Base-by-base conservation (phyloP, 2,888 invertebrate genomes). In the Drosophila setosimentum region DNA sequence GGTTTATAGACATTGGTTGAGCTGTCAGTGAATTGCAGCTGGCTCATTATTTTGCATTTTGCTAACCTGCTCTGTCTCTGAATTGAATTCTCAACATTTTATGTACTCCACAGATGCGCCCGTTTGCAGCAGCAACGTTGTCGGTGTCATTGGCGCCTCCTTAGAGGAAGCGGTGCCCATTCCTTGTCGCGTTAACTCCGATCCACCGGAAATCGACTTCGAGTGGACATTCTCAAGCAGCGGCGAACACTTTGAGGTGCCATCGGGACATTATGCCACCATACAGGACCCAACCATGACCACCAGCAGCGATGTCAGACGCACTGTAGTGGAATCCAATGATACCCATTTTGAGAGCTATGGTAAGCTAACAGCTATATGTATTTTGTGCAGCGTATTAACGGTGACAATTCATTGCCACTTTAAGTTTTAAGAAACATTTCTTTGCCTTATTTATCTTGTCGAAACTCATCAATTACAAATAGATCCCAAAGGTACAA, bases 201-300 rank as follows among this genome's bases (percentile, higher is more conserved):
- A 97, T 93, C 98, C 98, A 0, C 95, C 95, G 72, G 96, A 97
- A 89, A 97, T 98, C 79, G 96, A 95, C 66, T 98, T 98, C 93
- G 95, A 96, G 86, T 98, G 98, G 98, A 97, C 97, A 91, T 97
- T 98, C 93, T 98, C 97, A 92, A 97, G 97, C 92, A 97, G 97
- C 86, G 97, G 97, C 18, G 97, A 97, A 91, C 96, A 96, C 91
- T 95, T 97, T 79, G 97, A 97, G 87, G 96, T 97, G 1, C 95
- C 96, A 5, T 96, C 97, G 4, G 95, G 93, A 27, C 93, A 93
- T 81, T 93, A 93, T 90, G 93, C 95, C n/a, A 94, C 95, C 75
- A 94, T 94, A 86, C 94, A 94, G 86, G 94, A 94, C 74, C 94
- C 94, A 72, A 95, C 95, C 57, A 88, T 91, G 75, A 90, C 92